Conservation (phyloP, 1,140 invertebrate genomes). For the Drosophila tropicalis region DNA sequence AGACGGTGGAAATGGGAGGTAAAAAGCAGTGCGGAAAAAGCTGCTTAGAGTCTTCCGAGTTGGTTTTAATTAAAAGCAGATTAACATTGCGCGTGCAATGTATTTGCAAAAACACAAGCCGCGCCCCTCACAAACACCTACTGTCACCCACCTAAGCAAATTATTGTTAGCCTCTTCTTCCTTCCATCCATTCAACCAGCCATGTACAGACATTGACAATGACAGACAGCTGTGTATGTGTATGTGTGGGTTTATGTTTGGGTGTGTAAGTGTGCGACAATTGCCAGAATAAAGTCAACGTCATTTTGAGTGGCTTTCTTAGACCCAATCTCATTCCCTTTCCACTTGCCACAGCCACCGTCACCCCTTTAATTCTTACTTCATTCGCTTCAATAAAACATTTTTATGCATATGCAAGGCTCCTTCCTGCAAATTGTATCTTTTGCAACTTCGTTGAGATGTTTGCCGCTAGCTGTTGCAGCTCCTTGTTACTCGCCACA, state of each 20-base stretch:
- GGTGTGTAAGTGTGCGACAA: conserved; percentile 38
- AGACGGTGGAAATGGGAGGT: not conserved
- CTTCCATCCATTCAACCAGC: conserved; percentile 26
- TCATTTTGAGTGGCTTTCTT: conserved; percentile 56
- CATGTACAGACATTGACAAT: conserved; percentile 67
- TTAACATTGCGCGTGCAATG: conserved; percentile 73
- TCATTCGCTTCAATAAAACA: conserved; percentile 58
- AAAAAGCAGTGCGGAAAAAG: conserved; percentile 35
- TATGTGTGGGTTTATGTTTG: not conserved
- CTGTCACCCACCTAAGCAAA: conserved; percentile 45
- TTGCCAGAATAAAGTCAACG: conserved; percentile 64
- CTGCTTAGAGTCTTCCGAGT: conserved; percentile 61
- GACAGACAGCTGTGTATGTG: conserved; percentile 46
- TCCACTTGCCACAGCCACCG: not conserved
- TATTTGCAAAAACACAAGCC: conserved; percentile 32
- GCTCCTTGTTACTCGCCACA: conserved; percentile 78
- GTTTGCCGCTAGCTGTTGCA: conserved; percentile 33
- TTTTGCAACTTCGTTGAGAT: not conserved
- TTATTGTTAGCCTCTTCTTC: conserved; percentile 37
- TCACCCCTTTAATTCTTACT: conserved; percentile 59
- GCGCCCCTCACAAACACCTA: not conserved
- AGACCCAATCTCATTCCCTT: not conserved
- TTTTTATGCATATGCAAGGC: conserved; percentile 60
- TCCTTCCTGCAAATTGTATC: conserved; percentile 5
- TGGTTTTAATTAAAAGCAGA: conserved; percentile 80